These are phyloP conservation scores for Nysson spinosus DNA, from an alignment of 2,888 invertebrate genomes.

Conservation along the genomic window DNA sequence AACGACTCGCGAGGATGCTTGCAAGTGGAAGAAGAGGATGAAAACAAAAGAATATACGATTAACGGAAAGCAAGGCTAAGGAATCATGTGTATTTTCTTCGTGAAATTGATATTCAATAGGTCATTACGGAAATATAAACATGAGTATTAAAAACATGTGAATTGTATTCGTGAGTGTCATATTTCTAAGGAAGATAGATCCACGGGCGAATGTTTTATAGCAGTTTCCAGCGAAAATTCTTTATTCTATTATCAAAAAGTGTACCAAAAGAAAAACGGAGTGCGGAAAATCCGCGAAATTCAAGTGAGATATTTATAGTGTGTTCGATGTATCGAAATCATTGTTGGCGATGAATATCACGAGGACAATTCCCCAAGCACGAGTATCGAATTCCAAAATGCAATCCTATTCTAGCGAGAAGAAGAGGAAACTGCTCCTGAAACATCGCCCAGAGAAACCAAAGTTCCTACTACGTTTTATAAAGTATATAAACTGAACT, in stretches of 20 bases:
- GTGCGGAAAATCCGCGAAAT: background rate
- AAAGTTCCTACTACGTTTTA: conserved; percentile 81
- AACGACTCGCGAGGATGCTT: conserved; percentile 29
- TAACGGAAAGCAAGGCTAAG: conserved; percentile 58
- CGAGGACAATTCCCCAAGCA: no score
- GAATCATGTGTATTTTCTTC: conserved; percentile 77
- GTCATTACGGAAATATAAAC: conserved; percentile 71
- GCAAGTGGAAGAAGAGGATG: conserved; percentile 32
- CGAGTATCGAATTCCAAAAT: no score
- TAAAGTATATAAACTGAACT: conserved; percentile 75
- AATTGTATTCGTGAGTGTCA: conserved; percentile 77
- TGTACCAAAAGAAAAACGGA: background rate
- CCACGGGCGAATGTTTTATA: conserved; percentile 77
- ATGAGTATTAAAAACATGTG: conserved; percentile 71
- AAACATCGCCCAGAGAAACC: conserved; percentile 80
- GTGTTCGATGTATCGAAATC: no score
- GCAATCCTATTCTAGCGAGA: conserved; percentile 25
- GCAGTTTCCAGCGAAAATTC: conserved; percentile 74
- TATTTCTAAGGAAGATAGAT: conserved; percentile 77
- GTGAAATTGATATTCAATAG: conserved; percentile 69
- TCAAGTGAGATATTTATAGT: conserved; percentile 11
- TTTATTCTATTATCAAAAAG: conserved; percentile 25
- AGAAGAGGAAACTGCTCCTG: conserved; percentile 74
- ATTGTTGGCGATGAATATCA: no score
- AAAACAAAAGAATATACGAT: conserved; percentile 25